phyloP scores from a whole-genome alignment of 1,140 invertebrate species.

The Cecropterus lyciades region DNA sequence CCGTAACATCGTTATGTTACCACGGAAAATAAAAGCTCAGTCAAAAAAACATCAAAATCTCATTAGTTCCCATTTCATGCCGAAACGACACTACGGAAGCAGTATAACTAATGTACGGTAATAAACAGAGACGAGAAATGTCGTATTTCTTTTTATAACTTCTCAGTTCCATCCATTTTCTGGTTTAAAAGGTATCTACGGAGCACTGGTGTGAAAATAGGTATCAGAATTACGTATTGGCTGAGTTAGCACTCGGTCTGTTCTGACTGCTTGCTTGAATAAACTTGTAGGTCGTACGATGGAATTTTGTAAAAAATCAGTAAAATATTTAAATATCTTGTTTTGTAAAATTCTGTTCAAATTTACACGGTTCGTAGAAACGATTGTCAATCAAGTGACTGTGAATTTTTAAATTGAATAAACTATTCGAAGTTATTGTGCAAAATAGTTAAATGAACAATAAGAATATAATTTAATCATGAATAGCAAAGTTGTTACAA shows the following conservation, averaged over 20 bases:
- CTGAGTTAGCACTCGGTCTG: slow-evolving; percentile 14
- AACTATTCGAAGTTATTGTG: too few relatives aligned
- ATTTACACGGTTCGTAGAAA: too few relatives aligned
- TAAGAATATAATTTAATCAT: too few relatives aligned
- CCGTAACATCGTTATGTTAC: slow-evolving; percentile 64
- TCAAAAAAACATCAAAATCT: slow-evolving; percentile 84
- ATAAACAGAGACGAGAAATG: slow-evolving; percentile 81
- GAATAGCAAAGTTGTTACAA: too few relatives aligned
- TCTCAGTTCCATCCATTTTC: slow-evolving; percentile 75
- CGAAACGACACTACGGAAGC: slow-evolving; percentile 82
- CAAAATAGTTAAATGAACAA: too few relatives aligned
- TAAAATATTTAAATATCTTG: too few relatives aligned
- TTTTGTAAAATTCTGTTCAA: too few relatives aligned
- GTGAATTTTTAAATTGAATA: too few relatives aligned
- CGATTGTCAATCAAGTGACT: too few relatives aligned
- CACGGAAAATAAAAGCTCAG: slow-evolving; percentile 80
- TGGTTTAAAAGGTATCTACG: slow-evolving; percentile 71
- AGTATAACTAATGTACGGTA: slow-evolving; percentile 83
- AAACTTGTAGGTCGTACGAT: too few relatives aligned
- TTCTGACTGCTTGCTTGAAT: neutral
- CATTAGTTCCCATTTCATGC: slow-evolving; percentile 83
- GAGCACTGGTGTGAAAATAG: slow-evolving; percentile 50
- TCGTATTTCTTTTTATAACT: slow-evolving; percentile 83
- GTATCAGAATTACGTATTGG: slow-evolving; percentile 36
- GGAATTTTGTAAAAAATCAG: too few relatives aligned